Evolutionary conservation across 1,140 invertebrate genomes (phyloP).

Genomic region (Ips nitidus): DNA sequence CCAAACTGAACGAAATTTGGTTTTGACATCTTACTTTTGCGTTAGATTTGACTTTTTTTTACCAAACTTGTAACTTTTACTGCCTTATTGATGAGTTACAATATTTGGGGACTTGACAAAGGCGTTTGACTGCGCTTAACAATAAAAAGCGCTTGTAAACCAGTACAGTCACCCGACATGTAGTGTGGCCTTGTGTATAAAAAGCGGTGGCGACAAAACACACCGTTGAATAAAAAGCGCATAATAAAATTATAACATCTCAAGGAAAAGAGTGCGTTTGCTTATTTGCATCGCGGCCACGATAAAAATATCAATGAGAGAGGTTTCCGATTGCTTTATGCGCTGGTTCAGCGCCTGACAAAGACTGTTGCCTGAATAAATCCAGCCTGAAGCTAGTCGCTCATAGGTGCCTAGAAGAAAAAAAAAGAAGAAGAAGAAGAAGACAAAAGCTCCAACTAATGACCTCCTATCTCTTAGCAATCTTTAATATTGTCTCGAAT

Average conservation of each 20-base stretch:
- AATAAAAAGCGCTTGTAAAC: not conserved
- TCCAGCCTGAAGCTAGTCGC: too few relatives aligned
- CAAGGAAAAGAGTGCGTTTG: conserved; percentile 21
- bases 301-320: conserved; percentile 29
- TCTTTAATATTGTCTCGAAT: conserved; percentile 11
- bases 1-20: too few relatives aligned
- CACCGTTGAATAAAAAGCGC: conserved; percentile 26
- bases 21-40: too few relatives aligned
- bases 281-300: conserved; percentile 17
- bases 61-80: too few relatives aligned
- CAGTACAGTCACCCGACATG: conserved; percentile 26
- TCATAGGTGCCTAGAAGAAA: not conserved
- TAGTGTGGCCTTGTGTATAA: conserved; percentile 26
- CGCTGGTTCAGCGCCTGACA: not conserved
- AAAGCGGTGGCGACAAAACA: conserved; percentile 26
- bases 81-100: too few relatives aligned
- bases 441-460: too few relatives aligned
- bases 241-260: conserved; percentile 31
- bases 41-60: too few relatives aligned
- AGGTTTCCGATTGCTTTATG: conserved; percentile 9
- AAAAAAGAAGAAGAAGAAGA: not conserved
- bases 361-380: too few relatives aligned
- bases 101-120: too few relatives aligned
- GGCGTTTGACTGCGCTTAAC: too few relatives aligned
- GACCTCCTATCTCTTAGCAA: not conserved